Percentiles rank a stretch among this genome's conserved stretches.
Conservation (phyloP, 2,797 vertebrate genomes). For the Sparus aurata region DNA sequence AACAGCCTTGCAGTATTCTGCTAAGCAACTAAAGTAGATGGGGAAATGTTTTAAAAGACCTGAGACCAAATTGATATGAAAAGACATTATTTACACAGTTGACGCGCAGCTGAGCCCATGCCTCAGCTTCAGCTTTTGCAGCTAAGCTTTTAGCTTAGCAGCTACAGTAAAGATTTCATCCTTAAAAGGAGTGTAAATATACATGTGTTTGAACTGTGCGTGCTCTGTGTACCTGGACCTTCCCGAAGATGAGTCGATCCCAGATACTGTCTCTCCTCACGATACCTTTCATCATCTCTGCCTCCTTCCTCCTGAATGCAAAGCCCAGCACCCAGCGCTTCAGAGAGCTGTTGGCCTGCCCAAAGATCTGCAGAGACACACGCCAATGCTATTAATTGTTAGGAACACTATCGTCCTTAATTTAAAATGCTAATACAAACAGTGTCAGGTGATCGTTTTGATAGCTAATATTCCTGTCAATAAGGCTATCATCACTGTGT, state of each 20-base stretch:
- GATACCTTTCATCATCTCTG: constrained; percentile 91
- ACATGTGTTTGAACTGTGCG: background rate
- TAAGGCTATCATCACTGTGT: too few relatives aligned
- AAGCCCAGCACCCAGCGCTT: constrained; percentile 95
- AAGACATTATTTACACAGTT: too few relatives aligned
- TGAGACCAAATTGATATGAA: too few relatives aligned
- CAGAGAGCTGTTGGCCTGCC: constrained; percentile 90
- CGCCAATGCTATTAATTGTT: background rate
- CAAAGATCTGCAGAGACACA: constrained; percentile 87
- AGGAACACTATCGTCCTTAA: background rate
- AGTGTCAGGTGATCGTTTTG: background rate
- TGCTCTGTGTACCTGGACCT: constrained; percentile 90
- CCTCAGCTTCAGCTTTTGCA: too few relatives aligned
- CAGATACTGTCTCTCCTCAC: constrained; percentile 94
- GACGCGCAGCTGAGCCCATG: too few relatives aligned
- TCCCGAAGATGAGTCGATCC: constrained; percentile 94
- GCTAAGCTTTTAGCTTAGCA: too few relatives aligned
- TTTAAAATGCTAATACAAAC: background rate
- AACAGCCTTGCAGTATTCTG: too few relatives aligned
- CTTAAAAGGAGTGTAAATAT: too few relatives aligned
- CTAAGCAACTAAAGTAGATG: too few relatives aligned
- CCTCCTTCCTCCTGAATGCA: constrained; percentile 93
- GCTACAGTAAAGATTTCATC: too few relatives aligned
- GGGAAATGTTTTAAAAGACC: too few relatives aligned
- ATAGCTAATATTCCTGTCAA: background rate